Evolutionary conservation across 2,797 vertebrate genomes (phyloP).

Genomic region (Rhodeus uyekii): DNA sequence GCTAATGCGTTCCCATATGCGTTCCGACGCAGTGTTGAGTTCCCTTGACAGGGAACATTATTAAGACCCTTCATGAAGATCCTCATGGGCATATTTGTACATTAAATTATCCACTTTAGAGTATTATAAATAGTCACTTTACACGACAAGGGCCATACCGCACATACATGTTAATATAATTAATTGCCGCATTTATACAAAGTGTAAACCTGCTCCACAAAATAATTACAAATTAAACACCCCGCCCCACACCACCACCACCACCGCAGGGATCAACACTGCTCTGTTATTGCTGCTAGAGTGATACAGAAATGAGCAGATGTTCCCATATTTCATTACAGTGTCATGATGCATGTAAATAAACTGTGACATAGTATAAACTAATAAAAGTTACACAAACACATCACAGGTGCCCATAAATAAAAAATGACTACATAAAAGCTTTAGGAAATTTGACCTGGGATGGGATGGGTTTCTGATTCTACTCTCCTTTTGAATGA

Average conservation of each 20-base stretch:
- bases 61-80: no score
- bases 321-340: neutral
- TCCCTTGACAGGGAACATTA: no score
- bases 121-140: no score
- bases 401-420: neutral
- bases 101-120: no score
- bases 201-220: neutral
- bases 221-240: no score
- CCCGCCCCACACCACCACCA: no score
- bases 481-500: no score
- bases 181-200: neutral
- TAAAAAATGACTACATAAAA: neutral
- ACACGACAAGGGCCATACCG: neutral
- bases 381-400: neutral
- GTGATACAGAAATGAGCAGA: neutral
- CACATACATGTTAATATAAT: neutral
- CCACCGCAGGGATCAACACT: neutral
- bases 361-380: constrained; percentile 2
- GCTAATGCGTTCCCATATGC: no score
- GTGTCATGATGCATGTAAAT: neutral
- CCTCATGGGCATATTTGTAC: neutral
- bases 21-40: no score
- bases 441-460: neutral
- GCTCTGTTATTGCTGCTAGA: neutral
- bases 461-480: neutral